phyloP scores from a whole-genome alignment of 2,113 vertebrate species.

The Psammodynastes pulverulentus region DNA sequence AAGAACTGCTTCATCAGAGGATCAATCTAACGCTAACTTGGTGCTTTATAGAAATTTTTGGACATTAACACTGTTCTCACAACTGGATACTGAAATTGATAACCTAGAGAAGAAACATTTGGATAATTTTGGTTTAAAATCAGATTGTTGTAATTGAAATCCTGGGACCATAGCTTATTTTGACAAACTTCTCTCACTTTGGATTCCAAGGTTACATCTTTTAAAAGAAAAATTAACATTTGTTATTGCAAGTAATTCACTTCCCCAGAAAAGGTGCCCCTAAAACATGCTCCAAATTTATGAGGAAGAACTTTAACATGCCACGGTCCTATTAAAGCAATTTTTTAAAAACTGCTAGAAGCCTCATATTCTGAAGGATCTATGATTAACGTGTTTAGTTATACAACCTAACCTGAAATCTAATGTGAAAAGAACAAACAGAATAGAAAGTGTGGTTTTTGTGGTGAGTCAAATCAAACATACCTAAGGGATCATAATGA shows the following conservation, averaged over 20 bases:
- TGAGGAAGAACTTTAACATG: not conserved
- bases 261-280: not conserved
- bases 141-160: not conserved
- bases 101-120: not conserved
- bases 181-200: not conserved
- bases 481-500: not conserved
- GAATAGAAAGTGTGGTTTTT: not conserved
- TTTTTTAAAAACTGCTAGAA: not conserved
- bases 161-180: not conserved
- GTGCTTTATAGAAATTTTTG: not conserved
- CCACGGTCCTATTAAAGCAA: not conserved
- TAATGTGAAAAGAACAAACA: not conserved
- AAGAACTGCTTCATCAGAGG: not conserved
- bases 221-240: not conserved
- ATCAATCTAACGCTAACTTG: not conserved
- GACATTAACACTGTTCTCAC: not conserved
- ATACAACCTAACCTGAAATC: not conserved
- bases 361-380: not conserved
- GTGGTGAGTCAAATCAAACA: not conserved
- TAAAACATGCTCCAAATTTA: not conserved
- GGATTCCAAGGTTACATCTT: not conserved
- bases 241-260: not conserved
- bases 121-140: not conserved
- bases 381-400: not conserved
- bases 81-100: not conserved